Conservation (phyloP, 35 echinoderm and acorn worm genomes). For the Holothuria glaberrima region DNA sequence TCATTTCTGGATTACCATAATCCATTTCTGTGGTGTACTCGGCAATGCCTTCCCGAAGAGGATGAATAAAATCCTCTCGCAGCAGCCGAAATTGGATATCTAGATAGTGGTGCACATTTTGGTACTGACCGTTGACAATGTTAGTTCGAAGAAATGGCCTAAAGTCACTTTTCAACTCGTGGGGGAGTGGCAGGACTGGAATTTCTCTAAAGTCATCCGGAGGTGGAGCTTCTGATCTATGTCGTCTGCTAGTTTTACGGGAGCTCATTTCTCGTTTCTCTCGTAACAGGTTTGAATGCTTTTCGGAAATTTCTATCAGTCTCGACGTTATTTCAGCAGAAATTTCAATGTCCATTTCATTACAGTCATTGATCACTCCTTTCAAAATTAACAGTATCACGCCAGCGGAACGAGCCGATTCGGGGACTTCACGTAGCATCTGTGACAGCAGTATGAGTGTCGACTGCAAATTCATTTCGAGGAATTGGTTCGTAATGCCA, state of each 20-base stretch:
- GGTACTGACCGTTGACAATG: conserved; percentile 64
- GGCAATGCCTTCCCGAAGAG: conserved; percentile 68
- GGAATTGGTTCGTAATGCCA: neutral
- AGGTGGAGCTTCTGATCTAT: conserved; percentile 50
- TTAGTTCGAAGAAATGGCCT: conserved; percentile 60
- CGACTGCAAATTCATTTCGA: conserved; percentile 7
- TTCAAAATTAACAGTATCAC: conserved; percentile 50
- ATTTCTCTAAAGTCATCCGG: conserved; percentile 78
- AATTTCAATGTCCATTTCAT: neutral
- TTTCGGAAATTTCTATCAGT: neutral
- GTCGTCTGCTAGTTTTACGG: neutral
- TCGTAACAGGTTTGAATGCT: neutral
- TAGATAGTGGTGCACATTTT: conserved; percentile 52
- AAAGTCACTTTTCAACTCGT: conserved; percentile 32
- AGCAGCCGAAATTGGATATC: conserved; percentile 73
- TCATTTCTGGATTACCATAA: neutral
- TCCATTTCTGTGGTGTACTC: conserved; percentile 32
- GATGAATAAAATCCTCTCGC: conserved; percentile 78
- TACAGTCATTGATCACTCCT: neutral
- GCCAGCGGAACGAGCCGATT: conserved; percentile 20
- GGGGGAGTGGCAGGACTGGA: conserved; percentile 22
- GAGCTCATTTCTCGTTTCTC: conserved; percentile 29
- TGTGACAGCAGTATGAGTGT: neutral
- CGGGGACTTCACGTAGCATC: conserved; percentile 45
- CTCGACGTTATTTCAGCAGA: neutral